These are phyloP conservation scores for Alloplasta piceator DNA, from an alignment of 2,888 invertebrate species.

Conservation along the genomic window DNA sequence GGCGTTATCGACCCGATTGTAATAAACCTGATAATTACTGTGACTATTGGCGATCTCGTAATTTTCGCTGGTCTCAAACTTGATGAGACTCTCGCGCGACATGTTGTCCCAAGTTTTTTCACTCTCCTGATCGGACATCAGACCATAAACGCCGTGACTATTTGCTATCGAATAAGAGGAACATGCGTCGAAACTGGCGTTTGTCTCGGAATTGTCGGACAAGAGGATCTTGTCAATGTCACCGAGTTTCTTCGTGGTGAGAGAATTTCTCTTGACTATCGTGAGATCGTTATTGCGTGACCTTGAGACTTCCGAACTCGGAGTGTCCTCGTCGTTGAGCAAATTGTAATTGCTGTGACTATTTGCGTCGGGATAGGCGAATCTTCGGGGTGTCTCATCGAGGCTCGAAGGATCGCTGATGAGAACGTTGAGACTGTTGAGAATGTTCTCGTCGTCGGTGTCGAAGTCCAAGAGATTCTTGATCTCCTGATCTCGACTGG, in stretches of 20 bases:
- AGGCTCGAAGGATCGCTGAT: conserved; percentile 58
- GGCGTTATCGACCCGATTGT: conserved; percentile 64
- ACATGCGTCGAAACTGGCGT: conserved; percentile 59
- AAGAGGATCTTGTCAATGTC: conserved; percentile 54
- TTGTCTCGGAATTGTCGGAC: conserved; percentile 58
- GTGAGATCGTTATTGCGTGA: conserved; percentile 58
- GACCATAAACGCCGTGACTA: conserved; percentile 73
- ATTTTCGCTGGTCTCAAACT: conserved; percentile 64
- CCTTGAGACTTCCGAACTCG: conserved; percentile 51
- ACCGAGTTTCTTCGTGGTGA: conserved; percentile 56
- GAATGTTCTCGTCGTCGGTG: conserved; percentile 67
- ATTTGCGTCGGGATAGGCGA: conserved; percentile 68
- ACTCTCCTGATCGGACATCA: conserved; percentile 65
- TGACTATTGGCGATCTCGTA: conserved; percentile 78
- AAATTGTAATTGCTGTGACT: conserved; percentile 73
- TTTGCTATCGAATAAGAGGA: conserved; percentile 72
- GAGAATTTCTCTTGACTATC: conserved; percentile 70
- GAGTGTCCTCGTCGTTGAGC: conserved; percentile 60
- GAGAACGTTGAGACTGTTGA: conserved; percentile 56
- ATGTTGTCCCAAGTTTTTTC: conserved; percentile 60
- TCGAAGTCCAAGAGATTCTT: conserved; percentile 66
- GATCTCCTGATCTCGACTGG: conserved; percentile 47
- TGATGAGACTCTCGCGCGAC: conserved; percentile 59
- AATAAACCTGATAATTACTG: conserved; percentile 75
- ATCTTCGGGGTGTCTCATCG: conserved; percentile 63